These are phyloP conservation scores for Coremacera marginata DNA, from an alignment of 2,888 invertebrate species.

Conservation along the genomic window DNA sequence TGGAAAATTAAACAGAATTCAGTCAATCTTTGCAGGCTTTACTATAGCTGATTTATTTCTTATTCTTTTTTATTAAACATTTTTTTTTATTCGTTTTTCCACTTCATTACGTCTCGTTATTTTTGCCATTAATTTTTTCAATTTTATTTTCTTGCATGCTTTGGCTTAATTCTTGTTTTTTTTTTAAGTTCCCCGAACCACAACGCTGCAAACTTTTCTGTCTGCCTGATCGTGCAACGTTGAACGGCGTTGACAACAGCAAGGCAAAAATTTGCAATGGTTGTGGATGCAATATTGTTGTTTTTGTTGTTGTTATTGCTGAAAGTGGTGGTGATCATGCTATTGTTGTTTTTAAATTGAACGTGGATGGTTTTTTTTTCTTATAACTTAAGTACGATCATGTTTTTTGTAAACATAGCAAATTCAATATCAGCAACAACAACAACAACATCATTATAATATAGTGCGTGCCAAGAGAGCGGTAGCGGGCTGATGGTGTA, in stretches of 20 bases:
- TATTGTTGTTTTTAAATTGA: neutral
- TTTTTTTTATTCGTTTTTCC: conserved; percentile 24
- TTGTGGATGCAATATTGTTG: neutral
- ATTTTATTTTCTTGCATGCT: neutral
- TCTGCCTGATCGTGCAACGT: neutral
- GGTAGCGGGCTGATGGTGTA: neutral
- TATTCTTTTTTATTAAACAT: neutral
- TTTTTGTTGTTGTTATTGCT: conserved; percentile 3
- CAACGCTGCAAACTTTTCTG: neutral
- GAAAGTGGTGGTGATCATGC: neutral
- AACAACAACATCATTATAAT: neutral
- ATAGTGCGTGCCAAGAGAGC: neutral
- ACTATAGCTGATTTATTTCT: neutral
- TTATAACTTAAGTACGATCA: neutral
- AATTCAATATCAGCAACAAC: neutral
- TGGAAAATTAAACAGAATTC: neutral
- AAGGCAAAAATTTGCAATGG: neutral
- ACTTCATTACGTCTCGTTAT: conserved; percentile 31
- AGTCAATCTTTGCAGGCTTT: neutral
- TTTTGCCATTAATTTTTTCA: neutral
- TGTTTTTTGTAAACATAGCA: neutral
- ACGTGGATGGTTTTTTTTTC: neutral
- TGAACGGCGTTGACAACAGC: neutral
- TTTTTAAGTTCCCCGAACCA: neutral
- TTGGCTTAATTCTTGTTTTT: neutral